Base-by-base conservation (phyloP, 2,888 invertebrate genomes). In the Cosmopolites sordidus region DNA sequence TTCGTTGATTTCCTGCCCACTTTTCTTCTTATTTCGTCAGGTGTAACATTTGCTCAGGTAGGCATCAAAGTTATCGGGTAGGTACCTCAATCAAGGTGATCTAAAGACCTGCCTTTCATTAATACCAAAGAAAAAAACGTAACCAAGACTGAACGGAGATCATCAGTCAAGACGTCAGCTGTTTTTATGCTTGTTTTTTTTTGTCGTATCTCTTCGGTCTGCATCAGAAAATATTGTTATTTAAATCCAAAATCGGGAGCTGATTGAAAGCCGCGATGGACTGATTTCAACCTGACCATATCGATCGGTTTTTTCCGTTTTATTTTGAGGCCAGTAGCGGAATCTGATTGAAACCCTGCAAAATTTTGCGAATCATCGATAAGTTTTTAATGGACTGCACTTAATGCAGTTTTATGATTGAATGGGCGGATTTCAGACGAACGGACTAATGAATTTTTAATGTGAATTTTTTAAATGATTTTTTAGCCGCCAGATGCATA, bases 31-130 rank as follows among this genome's bases (percentile, higher is more conserved):
- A 46, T 37, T 37, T 42, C 43, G 52, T 52, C 52, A 52, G 53
- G 53, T 53, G 53, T 53, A 53, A 53, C 48, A 53, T 38, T 48
- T 43, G 38, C 22, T 48, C 53, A 53, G 53, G 53, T 48, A 48
- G 53, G 53, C 53, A 53, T 53, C 44, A 53, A 53, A 44, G 39
- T 29, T 47, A 44, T 18, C 53, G 48, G 52, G 53, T 53, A 52
- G 49, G 38, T 33, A 43, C 38, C 48, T 18, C 30, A 37, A 37
- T 16, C 47, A 30, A 29, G 47, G 47, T 48, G 16, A 51, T 51
- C 46, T 42, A 30, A 41, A 37, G 42, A 45, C 29, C 46, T 37
- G 43, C 43, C 49, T 49, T 49, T 49, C 17, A 45, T 45, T 45
- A 45, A 27, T 45, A 40, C 39, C 33, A 27, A 38, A 43, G 40